Evolutionary conservation across 2,797 vertebrate genomes (phyloP).

Genomic region (Spheniscus humboldti): DNA sequence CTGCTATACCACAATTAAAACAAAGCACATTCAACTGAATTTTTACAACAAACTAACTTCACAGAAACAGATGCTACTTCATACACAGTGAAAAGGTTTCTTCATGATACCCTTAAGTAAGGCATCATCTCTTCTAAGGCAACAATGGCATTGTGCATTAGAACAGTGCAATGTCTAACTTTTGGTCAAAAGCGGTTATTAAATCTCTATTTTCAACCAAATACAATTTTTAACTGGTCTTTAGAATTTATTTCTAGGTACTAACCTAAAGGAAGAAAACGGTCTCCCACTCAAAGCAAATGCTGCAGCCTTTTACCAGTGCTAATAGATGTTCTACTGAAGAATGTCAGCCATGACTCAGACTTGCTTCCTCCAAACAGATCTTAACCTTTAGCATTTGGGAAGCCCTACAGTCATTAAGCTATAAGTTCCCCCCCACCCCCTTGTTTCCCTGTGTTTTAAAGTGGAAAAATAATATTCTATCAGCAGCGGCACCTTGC

Average conservation of each 20-base stretch:
- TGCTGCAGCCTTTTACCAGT: background rate
- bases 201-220: background rate
- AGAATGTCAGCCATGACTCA: background rate
- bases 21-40: background rate
- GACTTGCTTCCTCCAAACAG: background rate
- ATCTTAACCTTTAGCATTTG: background rate
- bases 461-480: background rate
- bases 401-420: background rate
- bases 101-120: background rate
- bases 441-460: background rate
- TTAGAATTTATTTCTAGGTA: background rate
- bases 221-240: background rate
- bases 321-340: background rate
- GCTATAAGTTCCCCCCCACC: background rate
- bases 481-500: background rate
- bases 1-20: background rate
- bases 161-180: background rate
- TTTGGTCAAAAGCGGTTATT: background rate
- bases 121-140: background rate
- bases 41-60: background rate
- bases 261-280: background rate
- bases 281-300: background rate
- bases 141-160: background rate
- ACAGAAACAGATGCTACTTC: background rate
- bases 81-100: background rate